phyloP scores from a whole-genome alignment of 1,140 invertebrate species.

The Drosophila repleta region DNA sequence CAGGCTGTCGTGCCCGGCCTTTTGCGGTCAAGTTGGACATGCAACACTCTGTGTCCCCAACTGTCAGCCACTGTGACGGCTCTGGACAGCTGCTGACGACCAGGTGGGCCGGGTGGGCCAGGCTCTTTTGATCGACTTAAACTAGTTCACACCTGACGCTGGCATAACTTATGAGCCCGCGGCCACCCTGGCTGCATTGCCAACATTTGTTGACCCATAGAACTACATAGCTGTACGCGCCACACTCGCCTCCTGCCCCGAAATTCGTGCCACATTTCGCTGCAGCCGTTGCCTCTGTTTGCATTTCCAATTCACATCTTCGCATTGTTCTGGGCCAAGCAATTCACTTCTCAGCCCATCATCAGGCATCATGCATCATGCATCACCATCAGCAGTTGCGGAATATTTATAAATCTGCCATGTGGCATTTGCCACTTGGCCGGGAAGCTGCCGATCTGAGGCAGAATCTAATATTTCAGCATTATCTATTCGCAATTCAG shows the following conservation, averaged over 20 bases:
- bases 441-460: too few relatives aligned
- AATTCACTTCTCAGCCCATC: slow-evolving; percentile 36
- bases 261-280: slow-evolving; percentile 55
- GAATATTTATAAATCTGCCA: slow-evolving; percentile 23
- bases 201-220: slow-evolving; percentile 29
- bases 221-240: slow-evolving; percentile 5
- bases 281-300: slow-evolving; percentile 23
- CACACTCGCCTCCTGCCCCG: neutral
- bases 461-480: neutral
- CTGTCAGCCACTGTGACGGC: slow-evolving; percentile 11
- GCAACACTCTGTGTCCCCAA: slow-evolving; percentile 17
- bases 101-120: slow-evolving; percentile 31
- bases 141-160: slow-evolving; percentile 63
- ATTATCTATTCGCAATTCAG: neutral
- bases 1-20: slow-evolving; percentile 13
- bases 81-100: slow-evolving; percentile 48
- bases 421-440: slow-evolving; percentile 9
- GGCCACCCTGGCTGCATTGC: neutral
- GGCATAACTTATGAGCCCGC: slow-evolving; percentile 37
- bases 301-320: slow-evolving; percentile 14
- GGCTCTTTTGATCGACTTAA: slow-evolving; percentile 71
- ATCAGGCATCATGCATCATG: slow-evolving; percentile 20
- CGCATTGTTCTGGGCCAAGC: slow-evolving; percentile 39
- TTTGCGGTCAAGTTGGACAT: slow-evolving; percentile 73
- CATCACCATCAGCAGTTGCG: slow-evolving; percentile 28